Percentiles rank a stretch among this genome's conserved stretches.
These are phyloP conservation scores for Smutsia temminckii DNA, from an alignment of 2,797 vertebrate genomes.

Conservation along the genomic window DNA sequence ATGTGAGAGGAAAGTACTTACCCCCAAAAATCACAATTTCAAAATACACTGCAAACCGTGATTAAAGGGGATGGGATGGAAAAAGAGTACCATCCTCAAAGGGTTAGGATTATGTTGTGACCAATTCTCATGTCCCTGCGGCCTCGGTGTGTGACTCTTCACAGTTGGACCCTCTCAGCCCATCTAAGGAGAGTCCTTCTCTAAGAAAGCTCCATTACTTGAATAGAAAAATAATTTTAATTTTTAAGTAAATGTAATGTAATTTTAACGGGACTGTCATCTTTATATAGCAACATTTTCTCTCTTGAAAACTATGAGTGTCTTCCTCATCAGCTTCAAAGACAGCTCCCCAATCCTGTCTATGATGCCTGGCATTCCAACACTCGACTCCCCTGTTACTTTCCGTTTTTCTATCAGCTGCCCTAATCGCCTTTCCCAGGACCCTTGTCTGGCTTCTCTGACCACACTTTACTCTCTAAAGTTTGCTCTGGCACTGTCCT, in stretches of 20 bases:
- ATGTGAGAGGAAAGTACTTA: not conserved
- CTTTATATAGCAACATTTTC: not conserved
- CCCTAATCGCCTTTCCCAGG: not conserved
- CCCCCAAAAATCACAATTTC: not conserved
- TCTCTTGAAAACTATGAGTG: not conserved
- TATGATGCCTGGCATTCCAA: not conserved
- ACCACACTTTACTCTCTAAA: not conserved
- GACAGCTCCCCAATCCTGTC: not conserved
- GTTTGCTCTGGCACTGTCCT: not conserved
- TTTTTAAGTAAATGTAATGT: not conserved
- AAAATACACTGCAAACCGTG: not conserved
- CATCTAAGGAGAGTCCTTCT: not conserved
- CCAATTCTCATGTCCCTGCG: not conserved
- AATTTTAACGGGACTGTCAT: not conserved
- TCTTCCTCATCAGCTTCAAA: not conserved
- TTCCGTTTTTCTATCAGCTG: not conserved
- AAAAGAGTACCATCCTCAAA: not conserved
- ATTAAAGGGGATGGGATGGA: not conserved
- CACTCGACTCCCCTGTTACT: not conserved
- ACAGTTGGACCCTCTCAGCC: not conserved
- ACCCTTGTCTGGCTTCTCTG: not conserved
- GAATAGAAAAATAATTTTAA: not conserved
- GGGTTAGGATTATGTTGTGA: no score
- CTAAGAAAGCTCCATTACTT: not conserved
- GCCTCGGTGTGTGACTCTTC: not conserved